phyloP scores from a whole-genome alignment of 2,888 invertebrate genomes.

The Sminthurinus aureus region DNA sequence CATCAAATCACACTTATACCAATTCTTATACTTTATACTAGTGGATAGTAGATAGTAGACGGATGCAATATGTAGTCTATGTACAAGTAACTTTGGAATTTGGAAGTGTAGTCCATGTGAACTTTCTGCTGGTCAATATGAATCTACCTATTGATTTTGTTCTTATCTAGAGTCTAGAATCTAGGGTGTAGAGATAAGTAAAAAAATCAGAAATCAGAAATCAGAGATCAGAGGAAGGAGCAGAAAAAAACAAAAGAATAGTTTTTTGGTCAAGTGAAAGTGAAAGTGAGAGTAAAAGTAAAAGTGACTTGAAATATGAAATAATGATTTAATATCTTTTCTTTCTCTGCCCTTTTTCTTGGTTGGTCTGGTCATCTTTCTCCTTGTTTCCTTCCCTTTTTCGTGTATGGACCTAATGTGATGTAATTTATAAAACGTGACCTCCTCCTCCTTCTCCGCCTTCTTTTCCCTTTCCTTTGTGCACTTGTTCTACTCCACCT shows the following conservation, averaged over 20 bases:
- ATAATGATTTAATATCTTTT: constrained; percentile 18
- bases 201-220: not conserved
- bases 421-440: constrained; percentile 17
- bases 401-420: not conserved
- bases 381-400: not conserved
- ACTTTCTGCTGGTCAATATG: no score
- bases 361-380: not conserved
- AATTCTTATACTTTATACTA: no score
- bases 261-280: not conserved
- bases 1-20: not conserved
- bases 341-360: not conserved
- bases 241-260: no score
- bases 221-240: no score
- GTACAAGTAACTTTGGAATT: not conserved
- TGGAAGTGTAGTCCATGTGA: not conserved
- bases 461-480: not conserved
- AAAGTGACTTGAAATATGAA: constrained; percentile 16
- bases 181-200: no score
- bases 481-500: no score
- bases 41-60: no score
- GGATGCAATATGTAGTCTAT: no score
- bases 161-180: not conserved
- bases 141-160: constrained; percentile 8
- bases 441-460: not conserved
- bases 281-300: not conserved